A percentile compares a stretch with the other conserved stretches of the same genome.
Conservation (phyloP, 2,113 vertebrate genomes). For the Lucifuga dentata region DNA sequence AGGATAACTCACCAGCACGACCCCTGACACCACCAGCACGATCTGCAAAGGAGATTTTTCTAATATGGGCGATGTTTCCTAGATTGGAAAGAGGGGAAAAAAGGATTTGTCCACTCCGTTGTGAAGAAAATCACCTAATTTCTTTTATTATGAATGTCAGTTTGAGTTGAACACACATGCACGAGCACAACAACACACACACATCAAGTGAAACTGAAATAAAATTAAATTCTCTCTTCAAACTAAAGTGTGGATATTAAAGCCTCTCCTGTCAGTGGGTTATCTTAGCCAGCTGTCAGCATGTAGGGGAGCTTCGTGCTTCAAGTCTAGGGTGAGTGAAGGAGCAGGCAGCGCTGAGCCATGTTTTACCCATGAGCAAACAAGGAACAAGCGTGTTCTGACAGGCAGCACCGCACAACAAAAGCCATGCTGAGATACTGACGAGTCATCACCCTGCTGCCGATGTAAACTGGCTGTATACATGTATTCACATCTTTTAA, state of each 20-base stretch:
- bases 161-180: not conserved
- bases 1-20: conserved; percentile 68
- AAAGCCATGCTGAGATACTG: conserved; percentile 5
- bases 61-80: conserved; percentile 70
- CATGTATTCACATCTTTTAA: conserved; percentile 19
- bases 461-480: conserved; percentile 33
- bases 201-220: not conserved
- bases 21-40: conserved; percentile 52
- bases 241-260: not conserved
- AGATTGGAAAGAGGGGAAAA: conserved; percentile 60
- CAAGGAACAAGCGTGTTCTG: conserved; percentile 56
- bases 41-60: conserved; percentile 72
- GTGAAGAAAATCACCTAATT: not conserved
- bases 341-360: conserved; percentile 39
- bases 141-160: conserved; percentile 2
- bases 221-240: not conserved
- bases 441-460: conserved; percentile 27
- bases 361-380: conserved; percentile 59
- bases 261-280: conserved; percentile 1
- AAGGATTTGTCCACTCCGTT: conserved; percentile 19
- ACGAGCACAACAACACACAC: not conserved
- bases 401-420: conserved; percentile 58
- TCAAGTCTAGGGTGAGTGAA: conserved; percentile 21
- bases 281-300: not conserved
- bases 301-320: not conserved